Percentiles rank a stretch among this genome's conserved stretches.
Evolutionary conservation across 23 tunicate species (phyloP).

Genomic region (Styela plicata): DNA sequence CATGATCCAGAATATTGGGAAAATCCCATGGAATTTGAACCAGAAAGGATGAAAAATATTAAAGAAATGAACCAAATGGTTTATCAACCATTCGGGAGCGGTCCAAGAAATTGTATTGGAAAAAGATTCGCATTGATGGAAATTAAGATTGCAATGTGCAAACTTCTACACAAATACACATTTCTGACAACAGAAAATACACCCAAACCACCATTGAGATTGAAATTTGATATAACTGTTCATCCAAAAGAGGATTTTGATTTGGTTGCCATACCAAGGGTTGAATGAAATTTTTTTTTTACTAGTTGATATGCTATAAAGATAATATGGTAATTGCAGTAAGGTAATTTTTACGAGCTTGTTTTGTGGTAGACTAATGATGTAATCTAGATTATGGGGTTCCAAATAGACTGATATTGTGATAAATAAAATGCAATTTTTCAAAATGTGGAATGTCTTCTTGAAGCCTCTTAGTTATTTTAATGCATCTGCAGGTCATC

Average conservation of each 20-base stretch:
- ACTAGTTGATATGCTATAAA: too few relatives aligned
- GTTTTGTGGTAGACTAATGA: too few relatives aligned
- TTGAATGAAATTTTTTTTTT: too few relatives aligned
- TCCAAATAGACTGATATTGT: too few relatives aligned
- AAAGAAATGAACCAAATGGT: constrained; percentile 55
- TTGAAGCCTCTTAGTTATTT: too few relatives aligned
- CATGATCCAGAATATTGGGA: constrained; percentile 79
- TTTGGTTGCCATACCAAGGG: neutral
- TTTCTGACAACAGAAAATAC: constrained; percentile 44
- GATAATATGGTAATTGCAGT: too few relatives aligned
- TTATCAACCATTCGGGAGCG: constrained; percentile 71
- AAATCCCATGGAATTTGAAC: constrained; percentile 51
- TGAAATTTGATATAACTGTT: neutral
- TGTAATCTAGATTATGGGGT: too few relatives aligned
- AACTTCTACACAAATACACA: constrained; percentile 24
- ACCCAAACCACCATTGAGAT: constrained; percentile 18
- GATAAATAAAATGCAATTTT: too few relatives aligned
- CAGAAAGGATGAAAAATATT: constrained; percentile 80
- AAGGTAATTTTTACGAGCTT: too few relatives aligned
- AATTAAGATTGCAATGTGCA: constrained; percentile 56
- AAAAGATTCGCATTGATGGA: constrained; percentile 65
- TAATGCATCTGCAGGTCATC: too few relatives aligned
- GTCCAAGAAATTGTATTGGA: constrained; percentile 75
- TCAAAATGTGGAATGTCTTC: too few relatives aligned
- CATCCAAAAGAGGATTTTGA: neutral